phyloP scores from a whole-genome alignment of 2,888 invertebrate genomes.

The Aromia moschata region DNA sequence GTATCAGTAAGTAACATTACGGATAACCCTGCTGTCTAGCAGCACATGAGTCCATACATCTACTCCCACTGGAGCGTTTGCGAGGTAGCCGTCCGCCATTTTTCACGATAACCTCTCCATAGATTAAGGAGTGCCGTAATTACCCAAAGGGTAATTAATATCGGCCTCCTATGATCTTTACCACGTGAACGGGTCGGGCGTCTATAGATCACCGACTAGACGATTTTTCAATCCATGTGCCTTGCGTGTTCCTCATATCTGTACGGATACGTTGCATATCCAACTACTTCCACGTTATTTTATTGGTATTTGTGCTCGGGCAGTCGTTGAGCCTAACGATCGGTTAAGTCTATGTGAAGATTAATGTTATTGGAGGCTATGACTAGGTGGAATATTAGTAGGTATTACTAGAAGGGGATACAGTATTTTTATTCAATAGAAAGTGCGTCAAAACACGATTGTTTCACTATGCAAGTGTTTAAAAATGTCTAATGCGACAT shows the following conservation, averaged over 20 bases:
- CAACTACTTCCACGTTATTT: not conserved
- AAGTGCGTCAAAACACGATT: no score
- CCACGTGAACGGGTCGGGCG: not conserved
- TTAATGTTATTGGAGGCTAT: no score
- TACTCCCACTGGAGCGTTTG: not conserved
- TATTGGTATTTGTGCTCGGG: constrained; percentile 2
- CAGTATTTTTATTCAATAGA: no score
- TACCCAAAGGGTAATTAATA: constrained; percentile 14
- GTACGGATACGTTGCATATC: constrained; percentile 3
- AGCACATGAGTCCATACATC: no score
- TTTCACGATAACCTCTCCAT: not conserved
- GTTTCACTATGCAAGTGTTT: no score
- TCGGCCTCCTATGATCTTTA: constrained; percentile 15
- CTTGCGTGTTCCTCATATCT: constrained; percentile 16
- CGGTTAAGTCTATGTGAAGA: no score
- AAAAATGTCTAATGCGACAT: no score
- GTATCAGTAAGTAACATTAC: no score
- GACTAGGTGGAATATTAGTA: no score
- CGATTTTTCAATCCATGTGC: no score
- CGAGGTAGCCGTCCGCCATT: not conserved
- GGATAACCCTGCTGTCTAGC: no score
- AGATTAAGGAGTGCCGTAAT: constrained; percentile 13
- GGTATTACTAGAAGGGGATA: no score
- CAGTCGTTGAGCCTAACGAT: not conserved
- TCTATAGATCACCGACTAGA: constrained; percentile 1